phyloP scores from a whole-genome alignment of 2,113 vertebrate species.

The Ceuthmochares aereus region DNA sequence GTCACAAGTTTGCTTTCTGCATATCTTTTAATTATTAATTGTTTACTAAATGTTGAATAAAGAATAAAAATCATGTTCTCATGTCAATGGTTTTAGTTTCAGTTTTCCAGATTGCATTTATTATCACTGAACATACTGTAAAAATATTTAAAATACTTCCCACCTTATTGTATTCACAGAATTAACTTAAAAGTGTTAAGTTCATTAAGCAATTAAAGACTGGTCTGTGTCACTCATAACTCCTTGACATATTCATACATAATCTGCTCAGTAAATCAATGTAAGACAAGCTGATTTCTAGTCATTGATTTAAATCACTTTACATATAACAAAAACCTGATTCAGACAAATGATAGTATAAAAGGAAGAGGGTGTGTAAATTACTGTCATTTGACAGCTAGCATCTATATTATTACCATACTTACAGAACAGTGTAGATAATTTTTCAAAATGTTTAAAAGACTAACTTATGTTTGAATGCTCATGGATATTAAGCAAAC shows the following conservation, averaged over 20 bases:
- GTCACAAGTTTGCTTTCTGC: background rate
- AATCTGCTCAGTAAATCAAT: slow-evolving; percentile 47
- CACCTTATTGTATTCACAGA: background rate
- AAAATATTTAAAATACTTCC: background rate
- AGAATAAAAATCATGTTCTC: background rate
- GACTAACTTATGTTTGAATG: background rate
- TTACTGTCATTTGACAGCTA: background rate
- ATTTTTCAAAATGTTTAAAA: slow-evolving; percentile 8
- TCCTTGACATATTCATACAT: background rate
- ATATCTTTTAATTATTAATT: background rate
- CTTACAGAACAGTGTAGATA: background rate
- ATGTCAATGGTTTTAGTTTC: background rate
- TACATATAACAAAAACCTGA: background rate
- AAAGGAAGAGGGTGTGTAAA: background rate
- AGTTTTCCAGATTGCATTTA: background rate
- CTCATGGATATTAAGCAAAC: background rate
- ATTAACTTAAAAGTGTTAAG: slow-evolving; percentile 1
- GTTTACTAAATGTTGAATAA: background rate
- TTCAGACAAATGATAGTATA: slow-evolving; percentile 31
- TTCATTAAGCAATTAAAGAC: slow-evolving; percentile 7
- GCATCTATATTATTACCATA: background rate
- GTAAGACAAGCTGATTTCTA: background rate
- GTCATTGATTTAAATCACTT: slow-evolving; percentile 51
- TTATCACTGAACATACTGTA: background rate
- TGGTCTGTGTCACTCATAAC: background rate